A percentile compares a stretch with the other conserved stretches of the same genome.
These are phyloP conservation scores for Sprattus sprattus DNA, from an alignment of 2,113 vertebrate genomes.

Conservation along the genomic window DNA sequence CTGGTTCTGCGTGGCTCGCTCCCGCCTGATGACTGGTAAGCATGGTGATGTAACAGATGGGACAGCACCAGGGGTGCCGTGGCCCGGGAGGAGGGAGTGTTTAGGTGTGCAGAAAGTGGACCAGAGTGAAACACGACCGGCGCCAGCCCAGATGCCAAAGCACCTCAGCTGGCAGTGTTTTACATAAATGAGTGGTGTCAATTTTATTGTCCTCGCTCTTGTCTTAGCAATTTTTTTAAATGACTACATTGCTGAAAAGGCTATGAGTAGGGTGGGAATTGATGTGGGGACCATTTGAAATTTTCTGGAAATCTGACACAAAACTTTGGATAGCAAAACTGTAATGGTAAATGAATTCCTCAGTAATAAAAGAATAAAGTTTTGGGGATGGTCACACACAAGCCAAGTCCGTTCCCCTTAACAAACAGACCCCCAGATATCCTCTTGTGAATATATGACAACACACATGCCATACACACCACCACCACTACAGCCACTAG, in stretches of 20 bases:
- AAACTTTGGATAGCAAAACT: not conserved
- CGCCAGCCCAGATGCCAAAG: not conserved
- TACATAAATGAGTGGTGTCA: not conserved
- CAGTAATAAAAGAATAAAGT: not conserved
- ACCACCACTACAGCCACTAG: not conserved
- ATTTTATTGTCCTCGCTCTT: not conserved
- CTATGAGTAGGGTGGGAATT: not conserved
- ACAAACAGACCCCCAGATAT: not conserved
- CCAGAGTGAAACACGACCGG: not conserved
- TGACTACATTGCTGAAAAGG: not conserved
- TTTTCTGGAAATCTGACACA: not conserved
- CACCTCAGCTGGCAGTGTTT: not conserved
- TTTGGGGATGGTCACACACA: not conserved
- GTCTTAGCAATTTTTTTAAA: not conserved
- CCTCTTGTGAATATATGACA: not conserved
- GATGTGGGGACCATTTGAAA: not conserved
- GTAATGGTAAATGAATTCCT: not conserved
- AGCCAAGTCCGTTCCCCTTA: not conserved
- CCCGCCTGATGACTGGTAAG: not conserved
- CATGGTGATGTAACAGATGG: not conserved
- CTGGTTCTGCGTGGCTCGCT: not conserved
- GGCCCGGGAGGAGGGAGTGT: not conserved
- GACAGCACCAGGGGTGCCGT: not conserved
- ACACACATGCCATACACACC: not conserved
- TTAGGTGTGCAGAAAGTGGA: not conserved